Evolutionary conservation across 2,797 vertebrate genomes (phyloP), one percentile per base, ranked within the genome.

Genomic region (Limosa lapponica): DNA sequence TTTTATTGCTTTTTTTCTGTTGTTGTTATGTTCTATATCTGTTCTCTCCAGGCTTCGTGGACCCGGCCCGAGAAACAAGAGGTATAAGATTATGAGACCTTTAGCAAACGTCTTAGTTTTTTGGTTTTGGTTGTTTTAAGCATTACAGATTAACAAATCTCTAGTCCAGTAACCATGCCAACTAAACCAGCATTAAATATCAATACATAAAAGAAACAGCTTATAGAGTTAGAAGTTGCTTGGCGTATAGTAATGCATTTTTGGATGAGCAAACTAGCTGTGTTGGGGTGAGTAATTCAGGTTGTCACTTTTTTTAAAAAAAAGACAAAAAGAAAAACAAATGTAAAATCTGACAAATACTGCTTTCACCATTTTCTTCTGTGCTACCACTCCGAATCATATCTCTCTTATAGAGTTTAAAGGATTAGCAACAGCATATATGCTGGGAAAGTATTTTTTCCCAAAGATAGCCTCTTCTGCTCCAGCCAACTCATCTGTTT

Each of bases 1-100:
- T 98, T 97, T 98, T 98, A 98, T 96, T 98, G 96, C 96, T 98
- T 98, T 97, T 85, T 97, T 97, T 43, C 82, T 96, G 94, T 92
- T 71, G 80, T 95, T 79, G 98, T 98, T 97, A 98, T 98, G 98
- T 98, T 98, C 98, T 98, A 97, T 99, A 98, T 99, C 98, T 99
- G 98, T 99, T 98, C 98, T 99, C 98, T 98, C 97, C 99, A 99
- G 99, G 99, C 99, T 98, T 99, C 99, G 96, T 99, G 99, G 99
- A 99, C 99, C 98, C 99, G 99, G 97, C 99, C 99, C 95, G 99
- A 99, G 98, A 99, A 99, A 95, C 99, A 99, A 99, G 99, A 99
- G 99, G 99, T 99, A 99, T 99, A 97, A 97, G 98, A 98, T 98
- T 98, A 98, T 98, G 98, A 98, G 98, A 97, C 58, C 96, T 85